Evolutionary conservation across 2,113 vertebrate genomes (phyloP), one percentile per base, ranked within the genome.

Genomic region (Heterocephalus glaber): DNA sequence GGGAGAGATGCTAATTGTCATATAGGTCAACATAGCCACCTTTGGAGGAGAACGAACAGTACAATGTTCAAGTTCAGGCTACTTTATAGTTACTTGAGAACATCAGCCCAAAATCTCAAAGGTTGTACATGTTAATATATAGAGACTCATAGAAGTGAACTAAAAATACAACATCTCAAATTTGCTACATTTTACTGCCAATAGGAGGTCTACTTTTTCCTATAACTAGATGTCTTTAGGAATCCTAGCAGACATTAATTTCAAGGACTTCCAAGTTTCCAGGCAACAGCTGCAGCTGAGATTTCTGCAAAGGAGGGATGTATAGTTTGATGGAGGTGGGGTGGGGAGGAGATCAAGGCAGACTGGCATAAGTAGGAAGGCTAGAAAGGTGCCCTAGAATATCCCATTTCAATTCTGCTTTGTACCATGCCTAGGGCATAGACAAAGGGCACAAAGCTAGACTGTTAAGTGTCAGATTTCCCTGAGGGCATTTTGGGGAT

Each of bases 281-380:
- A 95, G 87, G 97, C 95, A 97, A 97, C 95, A 97, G 95, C 77
- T 97, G 95, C 7, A 92, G 52, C 81, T 92, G 66, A 93, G 92
- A 94, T 94, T 97, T 93, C 84, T 96, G 80, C 82, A 94, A 92
- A 96, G 68, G 33, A 90, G 87, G 35, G 58, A 85, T 66, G 81
- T 84, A 30, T 82, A 89, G 94, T 94, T 86, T 97, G 86, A 83
- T 79, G 77, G 26, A 24, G 5, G 30, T 49, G 5, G 54, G 26
- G 47, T 49, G 47, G 41, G 0, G 30, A 22, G 38, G 38, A 85
- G 90, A 96, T 96, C 61, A 96, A 97, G 92, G 87, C 58, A 74
- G 84, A 89, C 38, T 66, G 74, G 74, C 60, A 85, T 93, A 94
- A 93, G 81, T 65, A 49, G 49, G 76, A 56, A 61, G 89, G 58